Conservation (phyloP, 35 echinoderm and acorn worm genomes). For the Apostichopus californicus region DNA sequence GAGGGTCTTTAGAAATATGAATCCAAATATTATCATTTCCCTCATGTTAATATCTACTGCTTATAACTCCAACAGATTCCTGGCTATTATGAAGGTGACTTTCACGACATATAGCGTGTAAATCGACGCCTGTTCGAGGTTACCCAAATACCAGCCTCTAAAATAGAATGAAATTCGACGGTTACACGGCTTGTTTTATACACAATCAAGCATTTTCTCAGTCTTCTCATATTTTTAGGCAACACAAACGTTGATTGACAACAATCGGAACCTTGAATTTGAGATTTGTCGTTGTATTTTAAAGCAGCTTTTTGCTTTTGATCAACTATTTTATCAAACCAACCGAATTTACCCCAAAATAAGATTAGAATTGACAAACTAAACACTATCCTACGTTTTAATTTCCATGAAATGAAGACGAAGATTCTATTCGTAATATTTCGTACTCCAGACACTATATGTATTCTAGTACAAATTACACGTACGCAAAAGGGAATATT, state of each 20-base stretch:
- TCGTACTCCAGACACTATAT: no score
- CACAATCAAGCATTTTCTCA: neutral
- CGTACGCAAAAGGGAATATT: no score
- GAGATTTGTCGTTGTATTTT: neutral
- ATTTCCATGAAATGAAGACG: no score
- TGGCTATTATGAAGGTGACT: slow-evolving; percentile 9
- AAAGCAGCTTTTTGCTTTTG: neutral
- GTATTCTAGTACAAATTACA: no score
- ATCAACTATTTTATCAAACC: no score
- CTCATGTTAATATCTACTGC: neutral
- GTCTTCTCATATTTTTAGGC: neutral
- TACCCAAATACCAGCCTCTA: neutral
- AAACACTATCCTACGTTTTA: no score
- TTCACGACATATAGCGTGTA: neutral
- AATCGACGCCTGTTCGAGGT: neutral
- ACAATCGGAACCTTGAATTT: neutral
- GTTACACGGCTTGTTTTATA: neutral
- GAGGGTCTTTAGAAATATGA: slow-evolving; percentile 3
- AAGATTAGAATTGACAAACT: no score
- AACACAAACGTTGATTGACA: neutral
- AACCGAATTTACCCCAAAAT: no score
- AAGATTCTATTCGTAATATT: no score
- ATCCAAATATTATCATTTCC: slow-evolving; percentile 45
- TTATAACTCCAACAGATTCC: neutral
- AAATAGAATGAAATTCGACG: no score